Conservation (phyloP, 2,113 vertebrate genomes). For the Orthochromis malagaraziensis region DNA sequence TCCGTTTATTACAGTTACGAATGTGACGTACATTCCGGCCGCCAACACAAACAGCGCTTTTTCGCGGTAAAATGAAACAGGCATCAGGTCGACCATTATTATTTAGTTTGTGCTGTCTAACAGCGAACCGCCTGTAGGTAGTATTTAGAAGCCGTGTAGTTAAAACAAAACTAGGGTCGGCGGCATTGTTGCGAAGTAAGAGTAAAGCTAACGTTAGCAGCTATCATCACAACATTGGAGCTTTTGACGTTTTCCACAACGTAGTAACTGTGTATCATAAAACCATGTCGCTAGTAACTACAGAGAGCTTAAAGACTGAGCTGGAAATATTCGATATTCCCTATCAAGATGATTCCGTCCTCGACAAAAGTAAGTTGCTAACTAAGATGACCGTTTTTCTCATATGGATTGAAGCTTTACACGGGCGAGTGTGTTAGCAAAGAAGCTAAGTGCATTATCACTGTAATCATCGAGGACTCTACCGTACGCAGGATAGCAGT, state of each 20-base stretch:
- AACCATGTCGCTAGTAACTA: slow-evolving; percentile 51
- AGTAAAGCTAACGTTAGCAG: neutral
- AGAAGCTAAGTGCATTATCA: neutral
- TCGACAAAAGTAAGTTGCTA: slow-evolving; percentile 70
- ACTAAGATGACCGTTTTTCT: neutral
- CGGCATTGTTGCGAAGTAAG: neutral
- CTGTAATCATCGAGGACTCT: accelerated
- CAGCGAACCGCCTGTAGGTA: accelerated
- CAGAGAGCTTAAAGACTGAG: slow-evolving; percentile 51
- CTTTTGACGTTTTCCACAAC: neutral
- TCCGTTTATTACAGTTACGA: neutral
- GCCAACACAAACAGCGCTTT: slow-evolving; percentile 35
- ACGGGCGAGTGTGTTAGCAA: accelerated
- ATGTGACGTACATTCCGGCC: slow-evolving; percentile 27
- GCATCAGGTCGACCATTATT: neutral
- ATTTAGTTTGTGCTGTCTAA: accelerated
- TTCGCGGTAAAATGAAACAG: slow-evolving; percentile 62
- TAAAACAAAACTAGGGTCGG: neutral
- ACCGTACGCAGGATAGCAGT: neutral
- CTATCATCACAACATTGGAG: neutral
- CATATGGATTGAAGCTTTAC: neutral
- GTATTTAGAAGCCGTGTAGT: accelerated
- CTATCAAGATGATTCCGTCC: slow-evolving; percentile 50
- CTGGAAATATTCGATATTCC: slow-evolving; percentile 57
- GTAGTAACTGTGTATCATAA: neutral